Evolutionary conservation across 2,113 vertebrate genomes (phyloP).

Genomic region (Centropus unirufus): DNA sequence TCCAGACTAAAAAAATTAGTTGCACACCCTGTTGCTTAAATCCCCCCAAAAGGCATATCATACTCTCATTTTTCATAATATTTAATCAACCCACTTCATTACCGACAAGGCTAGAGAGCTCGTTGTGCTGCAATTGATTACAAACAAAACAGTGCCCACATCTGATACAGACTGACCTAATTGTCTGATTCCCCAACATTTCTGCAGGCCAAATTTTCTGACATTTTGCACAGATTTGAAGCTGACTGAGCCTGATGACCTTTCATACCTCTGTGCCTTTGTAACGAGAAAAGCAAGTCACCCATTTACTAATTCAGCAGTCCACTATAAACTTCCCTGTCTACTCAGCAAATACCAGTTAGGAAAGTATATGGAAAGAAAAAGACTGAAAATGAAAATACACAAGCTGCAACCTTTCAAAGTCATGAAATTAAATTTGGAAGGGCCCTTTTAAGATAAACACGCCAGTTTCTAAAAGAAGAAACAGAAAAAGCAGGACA

Average conservation of each 20-base stretch:
- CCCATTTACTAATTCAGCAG: not conserved
- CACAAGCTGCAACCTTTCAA: not conserved
- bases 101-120: not conserved
- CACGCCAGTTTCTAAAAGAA: slow-evolving; percentile 35
- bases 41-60: not conserved
- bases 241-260: slow-evolving; percentile 5
- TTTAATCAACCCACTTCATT: slow-evolving; percentile 13
- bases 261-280: not conserved
- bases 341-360: not conserved
- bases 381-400: not conserved
- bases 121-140: not conserved
- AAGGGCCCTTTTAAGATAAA: slow-evolving; percentile 5
- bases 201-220: slow-evolving; percentile 29
- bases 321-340: not conserved
- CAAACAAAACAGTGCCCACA: not conserved
- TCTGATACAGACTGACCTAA: not conserved
- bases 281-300: not conserved
- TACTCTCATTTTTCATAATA: slow-evolving; percentile 16
- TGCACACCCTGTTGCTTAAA: not conserved
- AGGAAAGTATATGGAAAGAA: not conserved
- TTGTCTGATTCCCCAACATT: not conserved
- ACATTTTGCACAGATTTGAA: slow-evolving; percentile 36
- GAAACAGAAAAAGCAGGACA: slow-evolving; percentile 6
- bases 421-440: not conserved
- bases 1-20: not conserved